Conservation (phyloP, 1,140 invertebrate species). For the Hycleus phaleratus region DNA sequence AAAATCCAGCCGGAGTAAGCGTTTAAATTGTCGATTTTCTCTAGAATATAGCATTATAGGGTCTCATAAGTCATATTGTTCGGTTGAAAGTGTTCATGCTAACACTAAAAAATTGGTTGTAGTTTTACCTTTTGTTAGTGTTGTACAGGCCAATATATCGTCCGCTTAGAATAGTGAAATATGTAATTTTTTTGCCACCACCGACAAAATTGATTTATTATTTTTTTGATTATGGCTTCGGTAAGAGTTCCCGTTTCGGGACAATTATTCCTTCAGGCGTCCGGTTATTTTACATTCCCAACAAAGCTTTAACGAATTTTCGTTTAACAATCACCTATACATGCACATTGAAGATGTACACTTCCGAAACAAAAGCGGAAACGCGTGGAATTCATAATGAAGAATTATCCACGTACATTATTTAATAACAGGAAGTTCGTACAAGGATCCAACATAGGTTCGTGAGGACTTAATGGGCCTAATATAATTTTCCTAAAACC, state of each 20-base stretch:
- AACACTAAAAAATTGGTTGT: no score
- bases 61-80: neutral
- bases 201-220: no score
- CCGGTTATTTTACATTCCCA: no score
- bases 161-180: no score
- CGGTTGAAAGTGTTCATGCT: neutral
- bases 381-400: slow-evolving; percentile 11
- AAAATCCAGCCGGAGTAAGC: neutral
- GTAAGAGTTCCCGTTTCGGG: no score
- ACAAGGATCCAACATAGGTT: slow-evolving; percentile 9
- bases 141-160: no score
- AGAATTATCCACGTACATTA: slow-evolving; percentile 9
- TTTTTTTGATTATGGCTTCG: no score
- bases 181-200: no score
- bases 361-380: slow-evolving; percentile 4
- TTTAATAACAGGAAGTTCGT: slow-evolving; percentile 8
- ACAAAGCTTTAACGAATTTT: no score
- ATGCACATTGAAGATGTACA: neutral
- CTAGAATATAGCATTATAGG: neutral
- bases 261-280: no score
- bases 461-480: slow-evolving; percentile 2
- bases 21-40: neutral
- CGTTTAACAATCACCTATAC: no score
- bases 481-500: slow-evolving; percentile 5
- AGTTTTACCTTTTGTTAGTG: no score